phyloP scores from a whole-genome alignment of 2,888 invertebrate genomes.

The Caenorhabditis japonica region DNA sequence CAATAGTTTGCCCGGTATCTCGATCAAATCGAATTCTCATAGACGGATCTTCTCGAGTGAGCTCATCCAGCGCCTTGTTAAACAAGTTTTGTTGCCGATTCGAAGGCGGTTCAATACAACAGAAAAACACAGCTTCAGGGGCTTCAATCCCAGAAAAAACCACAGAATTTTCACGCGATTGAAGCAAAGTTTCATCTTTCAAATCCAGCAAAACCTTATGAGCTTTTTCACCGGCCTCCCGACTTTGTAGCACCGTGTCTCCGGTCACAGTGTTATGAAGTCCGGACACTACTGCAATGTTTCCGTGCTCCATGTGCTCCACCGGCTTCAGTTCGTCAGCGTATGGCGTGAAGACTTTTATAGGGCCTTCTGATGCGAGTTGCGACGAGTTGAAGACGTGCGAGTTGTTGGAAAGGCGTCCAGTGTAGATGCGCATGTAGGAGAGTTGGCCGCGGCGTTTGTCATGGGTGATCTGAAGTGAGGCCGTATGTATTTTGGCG shows the following conservation, averaged over 20 bases:
- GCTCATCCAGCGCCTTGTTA: constrained; percentile 68
- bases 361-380: constrained; percentile 56
- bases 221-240: constrained; percentile 13
- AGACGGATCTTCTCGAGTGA: constrained; percentile 72
- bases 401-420: constrained; percentile 59
- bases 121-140: constrained; percentile 96
- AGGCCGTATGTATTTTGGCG: neutral
- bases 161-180: constrained; percentile 5
- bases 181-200: neutral
- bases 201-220: constrained; percentile 4
- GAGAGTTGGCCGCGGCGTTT: constrained; percentile 89
- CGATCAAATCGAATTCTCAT: constrained; percentile 79
- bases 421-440: constrained; percentile 83
- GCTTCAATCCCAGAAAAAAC: constrained; percentile 82
- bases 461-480: constrained; percentile 92
- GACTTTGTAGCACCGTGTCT: constrained; percentile 78
- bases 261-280: constrained; percentile 85
- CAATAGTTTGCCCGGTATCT: constrained; percentile 78
- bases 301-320: constrained; percentile 81
- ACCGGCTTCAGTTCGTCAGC: constrained; percentile 87
- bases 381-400: constrained; percentile 60
- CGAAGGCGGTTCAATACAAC: constrained; percentile 93
- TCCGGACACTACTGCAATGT: constrained; percentile 90
- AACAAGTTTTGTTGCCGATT: constrained; percentile 58
- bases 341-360: constrained; percentile 83